Conservation (phyloP, 2,888 invertebrate species). For the Malthinus flaveolus region DNA sequence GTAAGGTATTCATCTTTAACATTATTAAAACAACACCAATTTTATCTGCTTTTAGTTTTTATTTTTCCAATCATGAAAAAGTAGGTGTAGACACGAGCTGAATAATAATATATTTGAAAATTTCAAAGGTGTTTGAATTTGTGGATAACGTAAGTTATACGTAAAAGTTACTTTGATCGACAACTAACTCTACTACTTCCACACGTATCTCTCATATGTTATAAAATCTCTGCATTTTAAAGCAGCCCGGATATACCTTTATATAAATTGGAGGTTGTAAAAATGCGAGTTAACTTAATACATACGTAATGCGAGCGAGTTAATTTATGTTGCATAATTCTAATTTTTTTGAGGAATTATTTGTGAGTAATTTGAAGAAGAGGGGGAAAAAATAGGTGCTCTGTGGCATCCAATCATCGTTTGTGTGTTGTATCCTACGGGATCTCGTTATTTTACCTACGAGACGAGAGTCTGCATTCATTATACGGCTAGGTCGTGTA, state of each 20-base stretch:
- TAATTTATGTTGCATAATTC: no score
- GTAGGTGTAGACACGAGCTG: slow-evolving; percentile 3
- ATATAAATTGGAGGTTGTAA: slow-evolving; percentile 8
- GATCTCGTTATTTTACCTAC: slow-evolving; percentile 28
- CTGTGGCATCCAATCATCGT: slow-evolving; percentile 26
- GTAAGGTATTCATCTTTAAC: no score
- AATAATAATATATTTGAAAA: slow-evolving; percentile 5
- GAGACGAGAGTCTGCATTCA: slow-evolving; percentile 29
- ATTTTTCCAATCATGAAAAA: slow-evolving; percentile 2
- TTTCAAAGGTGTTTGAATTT: slow-evolving; percentile 6
- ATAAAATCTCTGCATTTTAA: neutral
- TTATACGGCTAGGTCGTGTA: slow-evolving; percentile 20
- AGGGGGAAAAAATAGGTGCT: slow-evolving; percentile 14
- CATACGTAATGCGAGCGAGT: slow-evolving; percentile 2
- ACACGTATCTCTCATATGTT: slow-evolving; percentile 13
- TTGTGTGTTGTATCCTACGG: slow-evolving; percentile 25
- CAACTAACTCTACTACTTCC: slow-evolving; percentile 1
- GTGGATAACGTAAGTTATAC: slow-evolving; percentile 12
- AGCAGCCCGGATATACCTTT: neutral
- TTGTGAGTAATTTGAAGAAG: neutral
- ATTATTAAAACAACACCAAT: no score
- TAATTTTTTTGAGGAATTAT: neutral
- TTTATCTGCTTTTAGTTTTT: no score
- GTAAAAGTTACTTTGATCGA: slow-evolving; percentile 11
- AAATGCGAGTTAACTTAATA: slow-evolving; percentile 3